Percentiles rank a stretch among this genome's conserved stretches.
Evolutionary conservation across 2,888 invertebrate genomes (phyloP).

Genomic region (Ectemnius cavifrons): DNA sequence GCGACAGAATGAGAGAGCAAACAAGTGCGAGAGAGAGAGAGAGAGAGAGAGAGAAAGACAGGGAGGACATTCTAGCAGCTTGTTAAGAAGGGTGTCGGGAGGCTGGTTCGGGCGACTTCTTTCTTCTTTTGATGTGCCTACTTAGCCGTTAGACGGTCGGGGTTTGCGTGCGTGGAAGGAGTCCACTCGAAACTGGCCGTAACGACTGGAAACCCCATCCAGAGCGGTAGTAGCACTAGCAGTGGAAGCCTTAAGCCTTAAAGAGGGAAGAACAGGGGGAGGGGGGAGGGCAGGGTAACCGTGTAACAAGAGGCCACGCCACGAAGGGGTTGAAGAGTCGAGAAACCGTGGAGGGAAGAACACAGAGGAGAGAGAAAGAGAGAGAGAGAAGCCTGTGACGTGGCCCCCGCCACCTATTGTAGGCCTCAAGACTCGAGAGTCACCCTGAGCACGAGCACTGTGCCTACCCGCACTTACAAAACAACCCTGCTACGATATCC

Average conservation of each 20-base stretch:
- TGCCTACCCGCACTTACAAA: slow-evolving; percentile 42
- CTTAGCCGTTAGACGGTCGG: slow-evolving; percentile 31
- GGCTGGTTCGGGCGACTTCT: slow-evolving; percentile 25
- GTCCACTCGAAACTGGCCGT: slow-evolving; percentile 65
- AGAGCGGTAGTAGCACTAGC: slow-evolving; percentile 51
- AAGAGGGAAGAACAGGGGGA: slow-evolving; percentile 47
- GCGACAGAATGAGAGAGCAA: no score
- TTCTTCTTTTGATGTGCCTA: slow-evolving; percentile 51
- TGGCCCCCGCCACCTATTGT: slow-evolving; percentile 54
- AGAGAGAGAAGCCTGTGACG: slow-evolving; percentile 28
- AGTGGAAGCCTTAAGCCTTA: slow-evolving; percentile 60
- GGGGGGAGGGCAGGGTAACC: slow-evolving; percentile 53
- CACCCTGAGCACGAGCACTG: slow-evolving; percentile 51
- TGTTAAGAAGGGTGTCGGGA: not conserved
- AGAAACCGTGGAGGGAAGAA: slow-evolving; percentile 41
- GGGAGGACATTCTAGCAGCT: slow-evolving; percentile 4
- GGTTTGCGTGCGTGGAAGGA: slow-evolving; percentile 41
- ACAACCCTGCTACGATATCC: slow-evolving; percentile 9
- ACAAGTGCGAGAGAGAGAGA: slow-evolving; percentile 12
- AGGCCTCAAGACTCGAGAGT: slow-evolving; percentile 56
- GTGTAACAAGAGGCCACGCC: slow-evolving; percentile 66
- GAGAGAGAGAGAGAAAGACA: slow-evolving; percentile 14
- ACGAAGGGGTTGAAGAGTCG: slow-evolving; percentile 60
- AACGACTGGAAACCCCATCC: slow-evolving; percentile 71
- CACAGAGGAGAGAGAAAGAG: slow-evolving; percentile 21